phyloP scores from a whole-genome alignment of 2,113 vertebrate species.

The Meleagris gallopavo region DNA sequence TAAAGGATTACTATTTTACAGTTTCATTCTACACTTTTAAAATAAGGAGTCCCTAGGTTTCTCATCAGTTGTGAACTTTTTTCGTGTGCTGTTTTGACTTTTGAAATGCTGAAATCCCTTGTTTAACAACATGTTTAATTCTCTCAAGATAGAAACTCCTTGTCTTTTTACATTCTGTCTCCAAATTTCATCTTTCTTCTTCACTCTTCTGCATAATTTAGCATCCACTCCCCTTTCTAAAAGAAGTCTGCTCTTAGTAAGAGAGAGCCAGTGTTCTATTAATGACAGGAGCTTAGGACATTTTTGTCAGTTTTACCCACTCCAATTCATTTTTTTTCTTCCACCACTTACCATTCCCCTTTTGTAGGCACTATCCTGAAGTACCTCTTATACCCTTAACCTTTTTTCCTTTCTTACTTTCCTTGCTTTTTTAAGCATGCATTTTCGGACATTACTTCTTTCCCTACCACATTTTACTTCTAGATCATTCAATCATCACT shows the following conservation, averaged over 20 bases:
- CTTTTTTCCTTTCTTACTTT: background rate
- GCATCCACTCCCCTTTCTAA: background rate
- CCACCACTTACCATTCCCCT: background rate
- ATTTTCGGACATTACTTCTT: background rate
- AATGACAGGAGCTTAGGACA: background rate
- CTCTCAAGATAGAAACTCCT: background rate
- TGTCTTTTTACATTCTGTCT: background rate
- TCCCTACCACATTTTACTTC: background rate
- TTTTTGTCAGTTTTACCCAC: background rate
- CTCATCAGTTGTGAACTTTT: background rate
- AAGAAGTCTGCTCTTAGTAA: background rate
- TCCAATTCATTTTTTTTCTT: background rate
- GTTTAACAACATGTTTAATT: background rate
- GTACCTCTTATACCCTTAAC: background rate
- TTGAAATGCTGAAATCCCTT: background rate
- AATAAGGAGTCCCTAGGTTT: background rate
- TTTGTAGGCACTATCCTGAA: background rate
- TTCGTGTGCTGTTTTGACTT: background rate
- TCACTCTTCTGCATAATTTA: background rate
- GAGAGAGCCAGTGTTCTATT: background rate
- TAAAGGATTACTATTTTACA: no score
- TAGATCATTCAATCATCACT: background rate
- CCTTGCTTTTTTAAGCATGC: background rate
- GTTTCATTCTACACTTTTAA: background rate
- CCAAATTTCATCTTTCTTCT: background rate